Evolutionary conservation across 2,888 invertebrate species (phyloP).

Genomic region (Leuctra nigra): DNA sequence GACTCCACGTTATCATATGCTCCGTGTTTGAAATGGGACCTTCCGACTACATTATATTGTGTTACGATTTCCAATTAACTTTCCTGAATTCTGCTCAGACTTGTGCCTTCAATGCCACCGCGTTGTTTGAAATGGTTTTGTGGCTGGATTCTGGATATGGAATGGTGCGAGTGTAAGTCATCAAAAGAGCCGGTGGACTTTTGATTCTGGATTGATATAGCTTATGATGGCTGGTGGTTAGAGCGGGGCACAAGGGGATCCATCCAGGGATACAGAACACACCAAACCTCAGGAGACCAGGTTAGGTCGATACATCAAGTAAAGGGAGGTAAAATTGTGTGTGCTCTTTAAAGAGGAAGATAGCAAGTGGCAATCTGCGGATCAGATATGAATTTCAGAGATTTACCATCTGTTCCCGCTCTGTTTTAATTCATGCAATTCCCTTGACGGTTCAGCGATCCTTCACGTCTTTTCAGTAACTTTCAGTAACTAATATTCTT

Average conservation of each 20-base stretch:
- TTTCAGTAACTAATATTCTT: too few relatives aligned
- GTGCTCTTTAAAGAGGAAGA: slow-evolving; percentile 4
- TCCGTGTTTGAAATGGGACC: neutral
- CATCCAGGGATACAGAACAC: too few relatives aligned
- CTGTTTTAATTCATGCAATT: too few relatives aligned
- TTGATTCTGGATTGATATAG: slow-evolving; percentile 2
- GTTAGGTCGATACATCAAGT: neutral
- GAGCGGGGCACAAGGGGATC: too few relatives aligned
- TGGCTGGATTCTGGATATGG: neutral
- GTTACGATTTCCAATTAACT: slow-evolving; percentile 3
- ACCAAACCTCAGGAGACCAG: neutral
- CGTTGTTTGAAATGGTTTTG: neutral
- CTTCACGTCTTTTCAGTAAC: too few relatives aligned
- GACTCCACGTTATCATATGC: too few relatives aligned
- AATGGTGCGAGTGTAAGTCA: neutral
- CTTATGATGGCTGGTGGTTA: neutral
- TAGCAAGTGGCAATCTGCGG: too few relatives aligned
- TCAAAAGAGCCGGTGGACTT: slow-evolving; percentile 5
- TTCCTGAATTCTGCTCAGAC: neutral
- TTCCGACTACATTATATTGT: neutral
- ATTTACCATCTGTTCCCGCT: too few relatives aligned
- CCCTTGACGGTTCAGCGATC: too few relatives aligned
- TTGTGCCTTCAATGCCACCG: neutral
- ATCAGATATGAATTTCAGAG: too few relatives aligned
- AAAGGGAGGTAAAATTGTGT: too few relatives aligned